Evolutionary conservation across 1,140 invertebrate genomes (phyloP), one percentile per base, ranked within the genome.

Genomic region (Aphidius gifuensis): DNA sequence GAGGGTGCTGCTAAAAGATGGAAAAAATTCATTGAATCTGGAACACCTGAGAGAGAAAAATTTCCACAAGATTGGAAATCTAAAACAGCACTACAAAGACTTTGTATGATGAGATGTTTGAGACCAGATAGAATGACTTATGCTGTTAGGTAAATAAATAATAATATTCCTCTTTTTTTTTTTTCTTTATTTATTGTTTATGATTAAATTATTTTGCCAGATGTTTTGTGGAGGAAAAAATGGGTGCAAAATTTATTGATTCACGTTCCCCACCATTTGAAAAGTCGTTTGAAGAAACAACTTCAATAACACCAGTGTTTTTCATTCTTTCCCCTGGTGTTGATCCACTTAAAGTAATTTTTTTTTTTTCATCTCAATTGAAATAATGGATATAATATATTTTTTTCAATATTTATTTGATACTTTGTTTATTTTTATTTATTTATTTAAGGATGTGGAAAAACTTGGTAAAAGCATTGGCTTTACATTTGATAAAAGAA

Each of bases 61-160:
- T 88, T 97, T 66, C 96, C 95, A 0, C 93, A 94, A 64, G 96
- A 98, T 70, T 98, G 96, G 95, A 98, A 97, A 75, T 94, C 93
- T 71, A 96, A 96, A 77, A 86, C 87, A 1, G 84, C 92, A 0
- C 77, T 98, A 5, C 94, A 97, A 74, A 87, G 89, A 72, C 80
- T 98, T 1, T 97, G 94, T 75, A 97, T 98, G 72, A 89, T 98
- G 85, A 81, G 95, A 60, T 92, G 92, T 6, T 77, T 97, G 32
- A 80, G 96, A 64, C 89, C 94, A 0, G 96, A 97, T 82, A 85
- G 95, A 65, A 96, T 98, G 92, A 88, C 88, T 11, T 90, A 90
- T 67, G 88, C 88, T 7, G 73, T 84, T 6, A 70, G 72, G 78
- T 80, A 56, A 43, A 56, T 44, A 40, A 39, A 32, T 40, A 9